These are phyloP conservation scores for Tinea trinotella DNA, from an alignment of 2,888 invertebrate genomes.

Conservation along the genomic window DNA sequence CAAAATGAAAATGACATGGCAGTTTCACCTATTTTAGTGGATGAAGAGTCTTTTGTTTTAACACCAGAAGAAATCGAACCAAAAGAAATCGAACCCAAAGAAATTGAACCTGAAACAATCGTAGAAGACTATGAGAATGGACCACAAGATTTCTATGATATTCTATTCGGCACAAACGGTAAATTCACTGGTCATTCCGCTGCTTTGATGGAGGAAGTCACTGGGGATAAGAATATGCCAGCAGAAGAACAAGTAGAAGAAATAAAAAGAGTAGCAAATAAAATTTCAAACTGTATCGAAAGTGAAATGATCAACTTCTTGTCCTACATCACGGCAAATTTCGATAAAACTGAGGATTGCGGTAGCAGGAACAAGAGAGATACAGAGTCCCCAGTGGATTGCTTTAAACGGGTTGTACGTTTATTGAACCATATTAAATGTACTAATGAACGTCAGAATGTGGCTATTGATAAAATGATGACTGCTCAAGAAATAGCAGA, in stretches of 20 bases:
- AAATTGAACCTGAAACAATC: conserved; percentile 28
- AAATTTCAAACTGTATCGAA: conserved; percentile 44
- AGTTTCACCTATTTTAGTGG: background rate
- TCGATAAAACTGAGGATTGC: conserved; percentile 33
- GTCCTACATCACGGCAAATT: conserved; percentile 36
- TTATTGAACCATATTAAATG: conserved; percentile 55
- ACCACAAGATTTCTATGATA: conserved; percentile 43
- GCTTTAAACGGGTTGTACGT: conserved; percentile 47
- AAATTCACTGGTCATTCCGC: conserved; percentile 40
- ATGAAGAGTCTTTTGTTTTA: background rate
- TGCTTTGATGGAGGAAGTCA: conserved; percentile 45
- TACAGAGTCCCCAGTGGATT: conserved; percentile 50
- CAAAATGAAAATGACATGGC: background rate
- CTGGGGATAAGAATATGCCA: conserved; percentile 34
- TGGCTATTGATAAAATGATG: conserved; percentile 67
- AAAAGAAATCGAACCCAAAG: conserved; percentile 26
- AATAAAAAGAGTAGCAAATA: conserved; percentile 48
- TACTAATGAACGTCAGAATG: conserved; percentile 59
- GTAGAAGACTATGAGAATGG: conserved; percentile 29
- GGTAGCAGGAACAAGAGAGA: conserved; percentile 45
- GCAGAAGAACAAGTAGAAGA: conserved; percentile 53
- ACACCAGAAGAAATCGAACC: background rate
- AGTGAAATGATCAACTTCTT: conserved; percentile 51
- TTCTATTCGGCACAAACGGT: conserved; percentile 33
- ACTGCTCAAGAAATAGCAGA: conserved; percentile 62